Percentiles rank a stretch among this genome's conserved stretches.
These are phyloP conservation scores for Caenorhabditis inopinata DNA, from an alignment of 1,140 invertebrate species.

Conservation along the genomic window DNA sequence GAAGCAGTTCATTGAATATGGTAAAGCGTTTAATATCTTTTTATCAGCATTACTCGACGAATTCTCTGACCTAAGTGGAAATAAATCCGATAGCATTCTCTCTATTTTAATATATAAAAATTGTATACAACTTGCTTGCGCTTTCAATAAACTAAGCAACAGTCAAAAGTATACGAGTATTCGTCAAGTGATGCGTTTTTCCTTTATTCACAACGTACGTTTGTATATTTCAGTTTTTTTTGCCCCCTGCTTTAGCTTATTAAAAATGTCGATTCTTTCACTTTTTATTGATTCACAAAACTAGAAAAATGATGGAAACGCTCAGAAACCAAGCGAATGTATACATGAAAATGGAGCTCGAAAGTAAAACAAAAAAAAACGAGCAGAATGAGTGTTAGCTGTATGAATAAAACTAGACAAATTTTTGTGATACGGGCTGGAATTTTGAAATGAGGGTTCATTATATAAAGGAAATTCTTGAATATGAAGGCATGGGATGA, in stretches of 20 bases:
- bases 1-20: background rate
- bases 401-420: constrained; percentile 14
- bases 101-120: too few relatives aligned
- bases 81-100: too few relatives aligned
- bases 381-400: background rate
- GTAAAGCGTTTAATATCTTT: background rate
- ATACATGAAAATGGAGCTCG: background rate
- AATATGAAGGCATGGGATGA: too few relatives aligned
- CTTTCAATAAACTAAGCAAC: too few relatives aligned
- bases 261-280: background rate
- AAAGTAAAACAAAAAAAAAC: background rate
- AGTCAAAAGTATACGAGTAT: background rate
- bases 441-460: too few relatives aligned
- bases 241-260: constrained; percentile 10
- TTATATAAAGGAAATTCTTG: too few relatives aligned
- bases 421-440: background rate
- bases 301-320: background rate
- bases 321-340: background rate
- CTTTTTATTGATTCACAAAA: background rate
- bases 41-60: background rate
- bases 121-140: too few relatives aligned
- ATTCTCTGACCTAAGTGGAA: background rate
- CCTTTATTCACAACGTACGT: background rate
- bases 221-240: background rate
- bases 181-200: background rate